Percentiles rank a stretch among this genome's conserved stretches.
Evolutionary conservation across 23 tunicate species (phyloP).

Genomic region (Styela clava): DNA sequence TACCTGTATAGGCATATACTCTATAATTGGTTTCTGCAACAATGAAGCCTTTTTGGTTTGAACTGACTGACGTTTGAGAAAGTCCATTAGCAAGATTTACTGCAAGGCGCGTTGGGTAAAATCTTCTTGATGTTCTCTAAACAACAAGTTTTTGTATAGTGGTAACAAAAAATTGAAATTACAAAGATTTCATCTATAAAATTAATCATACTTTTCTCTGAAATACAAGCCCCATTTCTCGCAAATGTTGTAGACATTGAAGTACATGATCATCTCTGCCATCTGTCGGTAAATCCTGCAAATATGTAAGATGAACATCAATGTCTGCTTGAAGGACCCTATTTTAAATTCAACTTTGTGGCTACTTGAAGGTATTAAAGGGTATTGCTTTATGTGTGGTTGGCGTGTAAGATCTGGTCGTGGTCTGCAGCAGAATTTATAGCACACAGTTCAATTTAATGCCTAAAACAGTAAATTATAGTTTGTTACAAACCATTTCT

Average conservation of each 20-base stretch:
- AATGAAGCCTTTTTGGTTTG: conserved; percentile 57
- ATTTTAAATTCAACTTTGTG: too few species aligned
- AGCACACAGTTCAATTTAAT: not conserved
- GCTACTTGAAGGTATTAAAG: too few species aligned
- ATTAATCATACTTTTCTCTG: conserved; percentile 61
- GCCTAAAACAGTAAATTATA: too few species aligned
- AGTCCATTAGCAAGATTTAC: conserved; percentile 54
- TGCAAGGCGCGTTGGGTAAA: conserved; percentile 83
- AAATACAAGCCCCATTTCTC: conserved; percentile 89
- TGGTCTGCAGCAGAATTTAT: not conserved
- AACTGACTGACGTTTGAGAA: not conserved
- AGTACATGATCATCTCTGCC: conserved; percentile 75
- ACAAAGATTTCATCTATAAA: not conserved
- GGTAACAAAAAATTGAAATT: not conserved
- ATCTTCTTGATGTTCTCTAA: conserved; percentile 69
- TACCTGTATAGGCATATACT: conserved; percentile 91
- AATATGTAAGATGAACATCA: not conserved
- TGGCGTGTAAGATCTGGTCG: not conserved
- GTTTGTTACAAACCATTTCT: conserved; percentile 53
- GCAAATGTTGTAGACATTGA: conserved; percentile 74
- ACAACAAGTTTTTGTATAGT: not conserved
- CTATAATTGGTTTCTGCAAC: conserved; percentile 89
- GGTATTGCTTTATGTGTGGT: not conserved
- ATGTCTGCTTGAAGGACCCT: too few species aligned
- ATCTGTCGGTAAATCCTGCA: conserved; percentile 81